Base-by-base conservation (phyloP, 2,113 vertebrate species). In the rat (Rattus norvegicus) region DNA sequence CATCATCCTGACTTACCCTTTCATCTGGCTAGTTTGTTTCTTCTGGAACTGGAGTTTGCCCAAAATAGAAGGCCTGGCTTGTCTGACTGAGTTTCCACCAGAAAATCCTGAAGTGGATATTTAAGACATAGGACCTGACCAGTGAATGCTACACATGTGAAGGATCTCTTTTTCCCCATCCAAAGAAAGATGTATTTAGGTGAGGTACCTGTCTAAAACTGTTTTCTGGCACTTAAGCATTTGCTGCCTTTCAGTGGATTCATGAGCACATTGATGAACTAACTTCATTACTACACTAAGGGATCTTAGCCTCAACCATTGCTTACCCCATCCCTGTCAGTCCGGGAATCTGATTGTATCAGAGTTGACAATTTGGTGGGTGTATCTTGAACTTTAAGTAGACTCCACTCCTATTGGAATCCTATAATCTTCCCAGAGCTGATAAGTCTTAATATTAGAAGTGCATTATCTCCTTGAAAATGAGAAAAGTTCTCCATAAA, bases 211-310 rank as follows among this genome's bases (percentile, higher is more conserved):
- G 39, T 61, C 22, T 75, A 83, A 96, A 96, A 76, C 47, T 43
- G 26, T 86, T 22, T 95, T 49, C n/a, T 93, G 76, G 59, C 83
- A 30, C 30, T 93, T 83, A 94, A 67, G 72, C 93, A 91, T 83
- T 93, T 94, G 72, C 16, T 94, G 7, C 39, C 69, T 88, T 22
- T 14, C 65, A 4, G 9, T 2, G 84, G 54, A 76, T 81, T n/a
- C 67, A 85, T 30, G 11, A 91, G 69, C 33, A 47, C 92, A 88
- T 36, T 84, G 39, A 61, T 79, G 43, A 88, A 52, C 80, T 52
- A 87, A 56, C 89, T 89, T 89, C 85, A 77, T 87, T 65, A 76
- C 7, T 67, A 89, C 20, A 73, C 22, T 76, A 87, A 54, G 22
- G 81, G 61, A 91, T 87, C 59, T 84, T 91, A 65, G 30, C 49